Conservation (phyloP, 2,797 vertebrate species). For the Synaphobranchus kaupii region DNA sequence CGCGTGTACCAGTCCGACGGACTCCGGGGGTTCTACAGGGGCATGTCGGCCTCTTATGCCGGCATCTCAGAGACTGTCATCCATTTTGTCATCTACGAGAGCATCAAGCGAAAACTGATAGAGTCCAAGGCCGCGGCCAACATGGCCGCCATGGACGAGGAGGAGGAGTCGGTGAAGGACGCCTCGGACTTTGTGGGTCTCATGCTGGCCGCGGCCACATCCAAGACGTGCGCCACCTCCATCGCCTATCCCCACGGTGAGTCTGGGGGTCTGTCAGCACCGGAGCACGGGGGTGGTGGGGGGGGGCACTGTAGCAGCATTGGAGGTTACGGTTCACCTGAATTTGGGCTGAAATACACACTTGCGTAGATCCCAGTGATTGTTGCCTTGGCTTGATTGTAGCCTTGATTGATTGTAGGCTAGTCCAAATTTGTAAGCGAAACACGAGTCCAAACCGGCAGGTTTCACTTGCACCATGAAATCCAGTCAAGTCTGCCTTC, state of each 20-base stretch:
- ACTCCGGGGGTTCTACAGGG: conserved; percentile 92
- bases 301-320: neutral
- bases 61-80: conserved; percentile 99
- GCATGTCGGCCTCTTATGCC: conserved; percentile 97
- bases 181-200: conserved; percentile 94
- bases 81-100: conserved; percentile 99
- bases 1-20: conserved; percentile 92
- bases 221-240: conserved; percentile 95
- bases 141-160: conserved; percentile 84
- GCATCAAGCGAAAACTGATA: conserved; percentile 90
- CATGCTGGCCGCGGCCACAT: conserved; percentile 98
- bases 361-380: neutral
- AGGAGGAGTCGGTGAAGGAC: conserved; percentile 86
- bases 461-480: neutral
- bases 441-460: neutral
- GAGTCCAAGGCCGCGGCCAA: conserved; percentile 80
- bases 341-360: neutral
- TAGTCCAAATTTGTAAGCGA: neutral
- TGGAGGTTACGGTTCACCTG: neutral
- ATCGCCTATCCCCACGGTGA: conserved; percentile 96
- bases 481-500: neutral
- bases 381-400: neutral
- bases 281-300: too few species aligned
- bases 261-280: conserved; percentile 36
- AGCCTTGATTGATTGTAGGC: too few species aligned